These are phyloP conservation scores for Centroberyx gerrardi DNA, from an alignment of 2,797 vertebrate species.

Conservation along the genomic window DNA sequence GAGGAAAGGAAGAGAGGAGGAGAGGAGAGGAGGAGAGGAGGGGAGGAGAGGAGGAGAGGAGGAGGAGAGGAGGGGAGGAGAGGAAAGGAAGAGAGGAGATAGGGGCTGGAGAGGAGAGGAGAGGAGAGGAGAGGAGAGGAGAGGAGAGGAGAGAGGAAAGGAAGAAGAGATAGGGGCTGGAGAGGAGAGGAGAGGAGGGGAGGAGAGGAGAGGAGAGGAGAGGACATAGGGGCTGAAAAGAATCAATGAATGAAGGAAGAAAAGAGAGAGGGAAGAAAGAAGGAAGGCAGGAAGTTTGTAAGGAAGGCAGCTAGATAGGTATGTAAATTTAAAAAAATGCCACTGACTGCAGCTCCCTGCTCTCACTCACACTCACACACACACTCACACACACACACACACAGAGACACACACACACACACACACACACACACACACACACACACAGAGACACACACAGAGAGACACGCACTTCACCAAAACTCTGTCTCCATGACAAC, in stretches of 20 bases:
- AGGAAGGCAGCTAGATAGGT: background rate
- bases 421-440: too few relatives aligned
- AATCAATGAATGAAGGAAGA: background rate
- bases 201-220: too few relatives aligned
- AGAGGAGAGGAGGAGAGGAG: too few relatives aligned
- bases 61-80: background rate
- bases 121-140: too few relatives aligned
- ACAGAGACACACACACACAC: too few relatives aligned
- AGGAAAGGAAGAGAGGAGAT: background rate
- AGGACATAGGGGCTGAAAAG: background rate
- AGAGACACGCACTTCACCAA: constrained; percentile 3
- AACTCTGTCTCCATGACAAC: constrained; percentile 42
- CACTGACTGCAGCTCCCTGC: background rate
- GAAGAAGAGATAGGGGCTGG: too few relatives aligned
- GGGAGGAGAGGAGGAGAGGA: constrained; percentile 1
- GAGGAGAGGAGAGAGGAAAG: too few relatives aligned
- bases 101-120: too few relatives aligned
- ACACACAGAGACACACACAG: too few relatives aligned
- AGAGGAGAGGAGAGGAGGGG: too few relatives aligned
- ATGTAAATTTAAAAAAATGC: too few relatives aligned
- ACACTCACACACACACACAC: background rate
- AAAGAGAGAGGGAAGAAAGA: background rate
- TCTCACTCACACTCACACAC: background rate
- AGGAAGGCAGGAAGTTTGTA: background rate
- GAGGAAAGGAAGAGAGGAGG: background rate